phyloP scores from a whole-genome alignment of 2,113 vertebrate genomes.

The Albula goreensis region DNA sequence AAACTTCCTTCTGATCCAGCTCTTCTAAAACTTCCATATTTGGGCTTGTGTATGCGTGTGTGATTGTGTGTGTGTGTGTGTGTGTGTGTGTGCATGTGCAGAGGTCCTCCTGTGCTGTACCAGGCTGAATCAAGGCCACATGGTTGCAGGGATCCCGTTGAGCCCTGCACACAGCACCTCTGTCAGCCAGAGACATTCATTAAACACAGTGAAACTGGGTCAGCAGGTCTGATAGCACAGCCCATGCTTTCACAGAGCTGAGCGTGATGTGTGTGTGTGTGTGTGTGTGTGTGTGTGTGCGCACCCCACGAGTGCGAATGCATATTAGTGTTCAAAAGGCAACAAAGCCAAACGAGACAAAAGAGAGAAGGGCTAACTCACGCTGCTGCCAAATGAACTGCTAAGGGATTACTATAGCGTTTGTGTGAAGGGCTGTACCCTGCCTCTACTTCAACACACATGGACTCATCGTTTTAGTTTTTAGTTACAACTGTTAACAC shows the following conservation, averaged over 20 bases:
- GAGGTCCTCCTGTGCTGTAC: background rate
- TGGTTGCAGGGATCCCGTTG: background rate
- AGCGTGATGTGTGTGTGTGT: conserved; percentile 19
- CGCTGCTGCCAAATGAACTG: conserved; percentile 39
- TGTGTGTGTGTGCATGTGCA: background rate
- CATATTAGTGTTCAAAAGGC: background rate
- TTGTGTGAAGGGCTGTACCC: background rate
- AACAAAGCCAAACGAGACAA: conserved; percentile 33
- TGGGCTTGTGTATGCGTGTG: too few relatives aligned
- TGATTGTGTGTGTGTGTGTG: too few relatives aligned
- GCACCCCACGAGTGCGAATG: background rate
- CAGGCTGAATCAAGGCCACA: background rate
- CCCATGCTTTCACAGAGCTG: background rate
- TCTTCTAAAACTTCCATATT: too few relatives aligned
- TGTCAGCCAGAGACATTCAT: conserved; percentile 12
- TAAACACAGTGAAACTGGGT: conserved; percentile 46
- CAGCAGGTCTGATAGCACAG: conserved; percentile 52
- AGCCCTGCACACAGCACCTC: background rate
- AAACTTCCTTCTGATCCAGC: background rate
- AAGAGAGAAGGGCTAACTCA: conserved; percentile 36
- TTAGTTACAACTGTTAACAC: background rate
- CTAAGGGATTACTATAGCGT: conserved; percentile 35
- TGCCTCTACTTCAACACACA: background rate
- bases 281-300: conserved; percentile 25
- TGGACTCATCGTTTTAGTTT: background rate